Percentiles rank a stretch among this genome's conserved stretches.
These are phyloP conservation scores for Porites lutea DNA, from an alignment of 64 coral and sea anemone species.

Conservation along the genomic window DNA sequence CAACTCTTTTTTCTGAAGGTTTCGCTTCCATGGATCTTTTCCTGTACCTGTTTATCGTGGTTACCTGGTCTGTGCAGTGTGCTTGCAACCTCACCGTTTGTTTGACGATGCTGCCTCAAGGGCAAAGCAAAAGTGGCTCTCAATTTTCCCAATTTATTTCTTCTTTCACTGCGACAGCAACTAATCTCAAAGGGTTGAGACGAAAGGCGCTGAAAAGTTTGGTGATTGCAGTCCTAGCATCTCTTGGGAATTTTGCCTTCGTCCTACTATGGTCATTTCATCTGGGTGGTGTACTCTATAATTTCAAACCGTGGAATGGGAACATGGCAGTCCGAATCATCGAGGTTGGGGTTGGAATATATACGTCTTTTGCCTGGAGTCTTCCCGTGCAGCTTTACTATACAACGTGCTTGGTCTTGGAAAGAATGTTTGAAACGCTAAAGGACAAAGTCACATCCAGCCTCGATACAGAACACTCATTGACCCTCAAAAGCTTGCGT, in stretches of 20 bases:
- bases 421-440: background rate
- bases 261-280: background rate
- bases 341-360: background rate
- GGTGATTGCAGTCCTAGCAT: background rate
- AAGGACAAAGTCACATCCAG: too few species aligned
- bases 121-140: background rate
- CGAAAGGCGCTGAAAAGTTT: constrained; percentile 11
- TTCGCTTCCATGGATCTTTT: background rate
- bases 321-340: background rate
- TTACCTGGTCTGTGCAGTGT: background rate
- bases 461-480: too few species aligned
- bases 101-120: background rate
- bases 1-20: background rate
- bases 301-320: constrained; percentile 1
- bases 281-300: background rate
- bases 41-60: background rate
- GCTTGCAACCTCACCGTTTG: background rate
- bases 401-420: background rate
- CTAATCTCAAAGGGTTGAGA: background rate
- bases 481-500: too few species aligned
- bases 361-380: background rate
- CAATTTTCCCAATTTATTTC: constrained; percentile 6
- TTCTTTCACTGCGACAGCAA: background rate
- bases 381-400: background rate
- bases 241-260: background rate